phyloP scores from a whole-genome alignment of 2,797 vertebrate genomes.

The Loriculus beryllinus region DNA sequence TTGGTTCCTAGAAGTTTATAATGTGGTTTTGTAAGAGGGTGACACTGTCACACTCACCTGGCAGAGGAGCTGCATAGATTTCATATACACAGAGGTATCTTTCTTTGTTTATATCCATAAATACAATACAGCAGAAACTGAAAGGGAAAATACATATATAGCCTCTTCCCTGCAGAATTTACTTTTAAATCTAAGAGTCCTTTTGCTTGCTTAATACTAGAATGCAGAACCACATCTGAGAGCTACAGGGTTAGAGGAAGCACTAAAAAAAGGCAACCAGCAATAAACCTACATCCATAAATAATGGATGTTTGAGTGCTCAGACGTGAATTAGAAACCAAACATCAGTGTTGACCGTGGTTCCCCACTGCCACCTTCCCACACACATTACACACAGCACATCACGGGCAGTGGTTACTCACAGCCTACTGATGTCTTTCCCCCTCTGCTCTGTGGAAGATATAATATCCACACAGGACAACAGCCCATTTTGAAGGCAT shows the following conservation, averaged over 20 bases:
- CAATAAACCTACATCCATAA: background rate
- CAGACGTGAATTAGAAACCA: background rate
- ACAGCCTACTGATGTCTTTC: rapidly evolving
- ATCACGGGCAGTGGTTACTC: background rate
- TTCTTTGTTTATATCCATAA: background rate
- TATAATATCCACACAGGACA: rapidly evolving
- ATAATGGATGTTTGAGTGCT: background rate
- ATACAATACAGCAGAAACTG: background rate
- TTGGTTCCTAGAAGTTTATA: background rate
- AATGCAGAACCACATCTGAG: background rate
- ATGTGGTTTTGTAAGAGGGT: background rate
- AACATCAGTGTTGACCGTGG: background rate
- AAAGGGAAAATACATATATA: background rate
- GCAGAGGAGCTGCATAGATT: background rate
- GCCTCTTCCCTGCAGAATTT: background rate
- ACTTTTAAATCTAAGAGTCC: background rate
- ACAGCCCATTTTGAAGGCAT: rapidly evolving
- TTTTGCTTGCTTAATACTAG: background rate
- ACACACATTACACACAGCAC: background rate
- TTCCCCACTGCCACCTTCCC: background rate
- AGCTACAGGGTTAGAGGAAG: background rate
- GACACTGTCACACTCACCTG: background rate
- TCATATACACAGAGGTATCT: background rate
- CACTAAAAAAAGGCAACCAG: background rate
- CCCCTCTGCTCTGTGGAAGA: rapidly evolving